Base-by-base conservation (phyloP, 1,140 invertebrate genomes). In the Orchesella cincta region DNA sequence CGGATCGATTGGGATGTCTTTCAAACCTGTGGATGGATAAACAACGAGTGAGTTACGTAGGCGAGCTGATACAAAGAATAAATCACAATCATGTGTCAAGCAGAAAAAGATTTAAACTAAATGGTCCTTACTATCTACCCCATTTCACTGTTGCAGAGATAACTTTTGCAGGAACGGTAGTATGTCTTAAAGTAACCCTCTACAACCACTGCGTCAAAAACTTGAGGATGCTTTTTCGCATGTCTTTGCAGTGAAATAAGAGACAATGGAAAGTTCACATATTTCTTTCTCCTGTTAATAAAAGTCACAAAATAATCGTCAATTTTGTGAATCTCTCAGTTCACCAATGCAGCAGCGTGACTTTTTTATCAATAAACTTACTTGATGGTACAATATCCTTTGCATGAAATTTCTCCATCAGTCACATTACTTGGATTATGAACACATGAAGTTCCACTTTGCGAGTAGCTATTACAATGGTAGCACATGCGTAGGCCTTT, bases 361-460 rank as follows among this genome's bases (percentile, higher is more conserved):
- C 23, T 57, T 12, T 23, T 18, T 14, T 18, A 3, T 57, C 3
- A 12, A 57, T 57, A n/a, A n/a, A 31, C 28, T 33, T 67, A 67
- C 62, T 12, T 67, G 12, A 67, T 67, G 29, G 62, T 67, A 33
- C 62, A 67, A n/a, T 5, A 33, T 12, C 62, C 62, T 23, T 67
- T 67, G n/a, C 62, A 67, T 12, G 62, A 67, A 31, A 67, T n/a
- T 33, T 67, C 62, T 67, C 62, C 62, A 67, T 67, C 62, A 12
- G 62, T 67, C 26, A 67, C 62, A n/a, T 67, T 67, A 67, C 29
- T 67, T 33, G 62, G 62, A 67, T 67, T 67, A 31, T 67, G 5
- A 12, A 67, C 62, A 33, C 62, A 67, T 3, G 2, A 8, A 14
- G 12, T 8, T 31, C 62, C 62, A n/a, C 31, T 33, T n/a, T 26